Conservation (phyloP, 2,888 invertebrate species). For the Fragum fragum region DNA sequence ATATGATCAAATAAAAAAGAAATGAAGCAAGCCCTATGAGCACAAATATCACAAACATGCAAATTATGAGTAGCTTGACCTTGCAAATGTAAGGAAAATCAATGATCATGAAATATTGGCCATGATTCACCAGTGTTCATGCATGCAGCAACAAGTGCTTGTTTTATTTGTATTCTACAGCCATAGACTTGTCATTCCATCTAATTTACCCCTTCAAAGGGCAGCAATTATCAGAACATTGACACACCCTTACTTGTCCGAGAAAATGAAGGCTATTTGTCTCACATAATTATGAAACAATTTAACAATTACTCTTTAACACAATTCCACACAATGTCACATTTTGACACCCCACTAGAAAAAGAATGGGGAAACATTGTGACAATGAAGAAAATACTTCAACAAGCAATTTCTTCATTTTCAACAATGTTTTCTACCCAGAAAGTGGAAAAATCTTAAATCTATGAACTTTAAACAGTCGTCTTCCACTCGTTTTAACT, state of each 20-base stretch:
- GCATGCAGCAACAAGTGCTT: slow-evolving; percentile 27
- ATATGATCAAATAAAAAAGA: too few relatives aligned
- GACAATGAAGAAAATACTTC: slow-evolving; percentile 1
- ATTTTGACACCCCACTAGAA: too few relatives aligned
- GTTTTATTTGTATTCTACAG: slow-evolving; percentile 1
- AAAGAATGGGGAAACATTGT: background rate
- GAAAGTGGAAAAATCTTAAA: too few relatives aligned
- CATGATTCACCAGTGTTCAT: slow-evolving; percentile 26
- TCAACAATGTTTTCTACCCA: background rate
- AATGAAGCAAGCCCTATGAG: too few relatives aligned
- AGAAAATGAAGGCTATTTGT: background rate
- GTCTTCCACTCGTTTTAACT: too few relatives aligned
- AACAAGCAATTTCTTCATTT: slow-evolving; percentile 11
- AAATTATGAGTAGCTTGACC: slow-evolving; percentile 25
- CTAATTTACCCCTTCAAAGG: background rate
- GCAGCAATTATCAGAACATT: slow-evolving; percentile 3
- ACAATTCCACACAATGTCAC: too few relatives aligned
- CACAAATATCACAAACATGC: slow-evolving; percentile 3
- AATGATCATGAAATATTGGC: slow-evolving; percentile 22
- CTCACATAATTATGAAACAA: too few relatives aligned
- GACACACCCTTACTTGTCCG: background rate
- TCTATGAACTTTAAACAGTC: too few relatives aligned
- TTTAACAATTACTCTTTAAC: too few relatives aligned
- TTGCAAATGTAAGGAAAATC: slow-evolving; percentile 7
- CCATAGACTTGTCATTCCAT: slow-evolving; percentile 14